Base-by-base conservation (phyloP, 2,888 invertebrate species). In the Yponomeuta cagnagella region DNA sequence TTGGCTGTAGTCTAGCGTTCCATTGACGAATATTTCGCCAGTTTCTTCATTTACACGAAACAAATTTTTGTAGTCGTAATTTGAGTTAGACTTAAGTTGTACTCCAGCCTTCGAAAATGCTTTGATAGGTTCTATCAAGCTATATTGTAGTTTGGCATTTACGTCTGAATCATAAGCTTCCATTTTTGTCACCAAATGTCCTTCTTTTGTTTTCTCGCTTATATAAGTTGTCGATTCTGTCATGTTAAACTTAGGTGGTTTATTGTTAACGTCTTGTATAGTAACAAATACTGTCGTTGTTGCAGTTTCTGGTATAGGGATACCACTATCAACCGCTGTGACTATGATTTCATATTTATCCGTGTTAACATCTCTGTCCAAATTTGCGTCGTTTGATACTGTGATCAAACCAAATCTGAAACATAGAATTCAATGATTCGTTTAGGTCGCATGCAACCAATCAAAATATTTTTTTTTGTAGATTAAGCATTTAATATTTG, bases 191-290 rank as follows among this genome's bases (percentile, higher is more conserved):
- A 97, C 94, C 6, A 93, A 82, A 74, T 94, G 93, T 74, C 94
- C 94, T 23, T 94, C 87, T 73, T 93, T 90, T 0, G 94, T 93
- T 76, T 94, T 93, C 80, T 96, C 96, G 0, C 96, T 95, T 6
- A 96, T 94, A 75, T 96, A 96, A 37, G 95, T 94, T 0, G 94
- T 93, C 70, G 93, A 93, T 74, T 94, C 94, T 69, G 93, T 94
- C 68, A 93, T 91, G 70, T 93, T 94, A 75, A 97, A 97, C 72
- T 91, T 93, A 0, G 97, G 97, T 23, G 96, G 94, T 78, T 97
- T 97, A 79, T 97, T 96, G 77, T 97, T 97, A 0, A 96, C 95
- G 76, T 96, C 96, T 76, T 94, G 91, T 3, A 96, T 94, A 65
- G 93, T 94, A 2, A 96, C 94, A 71, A 94, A 95, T 0, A 95